Base-by-base conservation (phyloP, 2,888 invertebrate genomes). In the Alcis repandata region DNA sequence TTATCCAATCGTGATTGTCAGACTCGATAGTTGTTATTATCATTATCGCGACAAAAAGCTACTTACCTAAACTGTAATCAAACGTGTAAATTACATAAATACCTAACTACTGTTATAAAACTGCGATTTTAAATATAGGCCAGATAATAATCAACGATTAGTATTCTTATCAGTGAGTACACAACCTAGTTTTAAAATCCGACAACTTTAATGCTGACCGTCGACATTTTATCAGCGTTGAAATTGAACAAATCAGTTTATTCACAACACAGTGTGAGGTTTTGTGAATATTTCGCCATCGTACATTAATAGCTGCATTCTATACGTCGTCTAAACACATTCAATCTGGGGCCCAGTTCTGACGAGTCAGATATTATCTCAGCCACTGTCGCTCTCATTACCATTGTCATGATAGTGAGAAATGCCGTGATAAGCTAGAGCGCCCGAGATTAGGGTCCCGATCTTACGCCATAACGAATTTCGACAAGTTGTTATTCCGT, bases 81-180 rank as follows among this genome's bases (percentile, higher is more conserved):
- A 15, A 20, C 36, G 17, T 22, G 27, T 33, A 36, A 46, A 32
- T 45, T 20, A 45, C 17, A 40, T 15, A 7, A 51, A 51, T 20
- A 15, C n/a, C n/a, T 11, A 33, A 53, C 43, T 43, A 56, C 49
- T 51, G 49, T 17, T 49, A 33, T 20, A 43, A 61, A 61, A 63
- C 49, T 51, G 63, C 51, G 45, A 57, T 63, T 51, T 27, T 45
- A 45, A 45, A 63, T 63, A 51, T 63, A 52, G 63, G 63, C 57
- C 57, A 59, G 64, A 54, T 60, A 52, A 52, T 60, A 52, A 57
- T 46, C 41, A 52, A 48, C 33, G 59, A 52, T 59, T 57, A 57
- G 38, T 49, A 13, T 33, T 38, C 32, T 60, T 48, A 65, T 65
- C 64, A 43, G 38, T 51, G 17, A 38, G 15, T 38, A 52, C 45